Percentiles rank a stretch among this genome's conserved stretches.
These are phyloP conservation scores for Brachyistius frenatus DNA, from an alignment of 2,113 vertebrate genomes.

Conservation along the genomic window DNA sequence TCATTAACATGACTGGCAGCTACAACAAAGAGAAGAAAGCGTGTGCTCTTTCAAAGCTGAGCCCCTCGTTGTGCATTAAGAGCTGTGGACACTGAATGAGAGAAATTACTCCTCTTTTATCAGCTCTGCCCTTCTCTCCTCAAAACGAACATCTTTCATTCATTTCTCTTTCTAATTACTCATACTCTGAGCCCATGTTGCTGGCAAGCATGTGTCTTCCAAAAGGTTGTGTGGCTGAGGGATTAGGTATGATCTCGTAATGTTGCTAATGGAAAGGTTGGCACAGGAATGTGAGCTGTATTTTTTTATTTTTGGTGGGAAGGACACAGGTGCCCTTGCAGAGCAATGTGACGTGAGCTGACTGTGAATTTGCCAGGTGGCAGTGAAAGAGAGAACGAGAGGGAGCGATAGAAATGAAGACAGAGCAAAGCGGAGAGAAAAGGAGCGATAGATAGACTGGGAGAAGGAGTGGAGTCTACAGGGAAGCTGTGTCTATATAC, in stretches of 20 bases:
- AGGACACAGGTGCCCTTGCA: conserved; percentile 89
- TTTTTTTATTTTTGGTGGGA: conserved; percentile 76
- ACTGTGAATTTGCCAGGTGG: conserved; percentile 89
- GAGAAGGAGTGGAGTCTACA: conserved; percentile 72
- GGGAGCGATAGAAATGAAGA: conserved; percentile 76
- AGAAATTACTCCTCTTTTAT: conserved; percentile 73
- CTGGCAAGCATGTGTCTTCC: conserved; percentile 65
- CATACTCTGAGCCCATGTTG: conserved; percentile 62
- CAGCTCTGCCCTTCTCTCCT: conserved; percentile 67
- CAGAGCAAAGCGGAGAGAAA: conserved; percentile 73
- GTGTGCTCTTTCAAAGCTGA: conserved; percentile 66
- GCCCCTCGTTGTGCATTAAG: conserved; percentile 69
- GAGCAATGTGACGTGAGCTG: conserved; percentile 86
- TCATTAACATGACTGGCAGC: conserved; percentile 82
- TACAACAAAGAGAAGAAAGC: conserved; percentile 79
- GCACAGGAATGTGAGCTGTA: conserved; percentile 78
- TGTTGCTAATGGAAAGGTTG: conserved; percentile 82
- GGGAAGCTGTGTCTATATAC: conserved; percentile 73
- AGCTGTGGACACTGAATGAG: conserved; percentile 69
- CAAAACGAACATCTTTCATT: conserved; percentile 76
- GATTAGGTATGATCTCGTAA: conserved; percentile 81
- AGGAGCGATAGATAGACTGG: conserved; percentile 66
- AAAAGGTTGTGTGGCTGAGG: conserved; percentile 69
- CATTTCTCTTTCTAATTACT: conserved; percentile 72
- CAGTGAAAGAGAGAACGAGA: conserved; percentile 78